Evolutionary conservation across 2,888 invertebrate species (phyloP).

Genomic region (Drosophila greeni): DNA sequence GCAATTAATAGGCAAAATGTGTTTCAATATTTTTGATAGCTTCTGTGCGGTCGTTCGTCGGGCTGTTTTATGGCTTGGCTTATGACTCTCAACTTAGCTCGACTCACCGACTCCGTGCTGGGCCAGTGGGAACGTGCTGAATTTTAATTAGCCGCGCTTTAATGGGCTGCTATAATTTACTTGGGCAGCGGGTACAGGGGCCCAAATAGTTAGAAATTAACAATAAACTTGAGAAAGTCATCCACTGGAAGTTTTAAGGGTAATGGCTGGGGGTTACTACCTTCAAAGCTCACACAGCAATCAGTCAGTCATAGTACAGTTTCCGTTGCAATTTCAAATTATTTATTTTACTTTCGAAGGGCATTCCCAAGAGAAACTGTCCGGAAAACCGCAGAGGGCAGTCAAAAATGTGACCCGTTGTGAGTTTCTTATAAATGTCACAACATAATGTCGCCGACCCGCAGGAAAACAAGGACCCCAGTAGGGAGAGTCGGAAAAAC

Average conservation of each 20-base stretch:
- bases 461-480: neutral
- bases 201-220: conserved; percentile 8
- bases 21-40: conserved; percentile 72
- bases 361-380: neutral
- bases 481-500: conserved; percentile 17
- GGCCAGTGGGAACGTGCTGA: conserved; percentile 62
- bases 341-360: conserved; percentile 1
- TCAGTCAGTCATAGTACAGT: neutral
- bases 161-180: conserved; percentile 60
- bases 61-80: conserved; percentile 59
- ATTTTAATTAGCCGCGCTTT: conserved; percentile 69
- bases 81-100: conserved; percentile 39
- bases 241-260: neutral
- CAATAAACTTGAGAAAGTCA: conserved; percentile 4
- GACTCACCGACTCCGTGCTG: conserved; percentile 1
- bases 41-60: conserved; percentile 44
- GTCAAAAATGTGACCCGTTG: conserved; percentile 37
- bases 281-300: neutral
- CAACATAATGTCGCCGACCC: conserved; percentile 39
- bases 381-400: conserved; percentile 5
- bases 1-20: conserved; percentile 72
- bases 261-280: neutral
- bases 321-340: neutral
- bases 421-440: conserved; percentile 59
- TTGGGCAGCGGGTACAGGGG: conserved; percentile 14